These are phyloP conservation scores for Sebastes iracundus DNA, from an alignment of 2,797 vertebrate species.

Conservation along the genomic window DNA sequence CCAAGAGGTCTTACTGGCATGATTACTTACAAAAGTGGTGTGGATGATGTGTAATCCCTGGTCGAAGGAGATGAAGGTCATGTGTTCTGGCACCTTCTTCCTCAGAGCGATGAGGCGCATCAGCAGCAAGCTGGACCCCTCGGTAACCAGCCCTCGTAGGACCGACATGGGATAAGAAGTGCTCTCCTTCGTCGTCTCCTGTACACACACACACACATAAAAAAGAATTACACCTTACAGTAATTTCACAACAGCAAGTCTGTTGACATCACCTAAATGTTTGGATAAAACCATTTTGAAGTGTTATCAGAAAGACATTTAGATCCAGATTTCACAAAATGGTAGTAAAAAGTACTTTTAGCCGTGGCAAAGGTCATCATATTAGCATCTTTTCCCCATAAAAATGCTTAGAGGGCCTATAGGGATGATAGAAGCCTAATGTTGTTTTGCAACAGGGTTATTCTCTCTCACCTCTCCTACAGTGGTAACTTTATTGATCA, in stretches of 20 bases:
- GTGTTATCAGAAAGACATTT: neutral
- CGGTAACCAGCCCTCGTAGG: conserved; percentile 85
- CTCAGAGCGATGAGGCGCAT: conserved; percentile 86
- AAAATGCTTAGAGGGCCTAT: neutral
- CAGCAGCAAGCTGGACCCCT: conserved; percentile 88
- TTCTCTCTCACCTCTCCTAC: conserved; percentile 85
- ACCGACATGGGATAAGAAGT: conserved; percentile 63
- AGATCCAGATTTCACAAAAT: neutral
- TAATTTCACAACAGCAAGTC: neutral
- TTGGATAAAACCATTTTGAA: neutral
- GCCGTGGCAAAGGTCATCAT: neutral
- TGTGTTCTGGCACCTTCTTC: conserved; percentile 75
- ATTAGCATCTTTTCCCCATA: neutral
- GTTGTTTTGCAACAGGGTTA: neutral
- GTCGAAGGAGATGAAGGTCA: conserved; percentile 86
- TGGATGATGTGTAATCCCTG: conserved; percentile 74
- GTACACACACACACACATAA: conserved; percentile 12
- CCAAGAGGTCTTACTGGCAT: neutral
- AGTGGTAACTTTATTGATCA: conserved; percentile 77
- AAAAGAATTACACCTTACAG: neutral
- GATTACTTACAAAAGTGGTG: conserved; percentile 86
- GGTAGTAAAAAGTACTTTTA: neutral
- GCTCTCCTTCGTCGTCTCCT: conserved; percentile 74
- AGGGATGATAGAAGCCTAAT: neutral
- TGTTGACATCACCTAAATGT: neutral